These are phyloP conservation scores for Hystrix brachyura DNA, from an alignment of 2,113 vertebrate genomes.

Conservation along the genomic window DNA sequence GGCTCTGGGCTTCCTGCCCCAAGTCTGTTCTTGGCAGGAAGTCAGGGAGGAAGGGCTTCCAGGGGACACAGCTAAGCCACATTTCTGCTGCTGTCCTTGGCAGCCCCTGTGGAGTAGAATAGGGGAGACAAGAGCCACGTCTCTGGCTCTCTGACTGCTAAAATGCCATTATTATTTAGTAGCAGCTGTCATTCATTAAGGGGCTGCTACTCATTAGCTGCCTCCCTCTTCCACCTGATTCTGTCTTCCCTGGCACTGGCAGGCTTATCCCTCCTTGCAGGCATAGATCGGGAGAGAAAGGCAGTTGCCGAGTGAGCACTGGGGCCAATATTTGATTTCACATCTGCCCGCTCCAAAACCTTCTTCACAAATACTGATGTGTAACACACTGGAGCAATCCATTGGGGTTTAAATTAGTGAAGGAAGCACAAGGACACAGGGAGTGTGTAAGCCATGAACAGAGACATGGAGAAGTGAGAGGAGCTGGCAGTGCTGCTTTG, in stretches of 20 bases:
- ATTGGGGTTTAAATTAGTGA: not conserved
- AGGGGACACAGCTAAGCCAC: not conserved
- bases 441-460: not conserved
- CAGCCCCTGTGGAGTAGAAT: not conserved
- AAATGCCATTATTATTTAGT: not conserved
- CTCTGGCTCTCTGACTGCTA: not conserved
- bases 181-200: not conserved
- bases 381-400: not conserved
- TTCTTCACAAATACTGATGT: not conserved
- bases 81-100: not conserved
- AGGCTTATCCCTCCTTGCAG: not conserved
- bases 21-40: not conserved
- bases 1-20: not conserved
- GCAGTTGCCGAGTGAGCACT: not conserved
- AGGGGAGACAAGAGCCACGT: not conserved
- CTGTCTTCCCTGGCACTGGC: rapidly evolving
- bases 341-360: not conserved
- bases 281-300: not conserved
- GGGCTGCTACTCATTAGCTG: rapidly evolving
- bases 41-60: not conserved
- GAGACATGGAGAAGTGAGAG: not conserved
- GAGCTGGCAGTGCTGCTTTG: rapidly evolving
- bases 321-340: not conserved
- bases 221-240: not conserved
- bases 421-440: not conserved